Evolutionary conservation across 1,140 invertebrate species (phyloP).

Genomic region (Geopemphigus sp.): DNA sequence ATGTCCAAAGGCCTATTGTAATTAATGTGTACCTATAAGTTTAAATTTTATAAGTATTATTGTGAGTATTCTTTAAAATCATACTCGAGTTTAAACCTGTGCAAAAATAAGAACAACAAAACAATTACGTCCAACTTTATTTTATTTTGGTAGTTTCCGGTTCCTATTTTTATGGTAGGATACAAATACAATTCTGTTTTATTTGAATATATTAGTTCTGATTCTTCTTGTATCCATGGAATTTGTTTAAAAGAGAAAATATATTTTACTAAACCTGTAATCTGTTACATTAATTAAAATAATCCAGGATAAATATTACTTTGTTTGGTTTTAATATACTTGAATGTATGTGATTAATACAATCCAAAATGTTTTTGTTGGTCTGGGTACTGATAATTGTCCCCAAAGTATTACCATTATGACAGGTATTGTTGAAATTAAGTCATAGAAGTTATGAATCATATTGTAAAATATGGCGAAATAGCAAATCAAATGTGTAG

Average conservation of each 20-base stretch:
- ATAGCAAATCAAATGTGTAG: slow-evolving; percentile 30
- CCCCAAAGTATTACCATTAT: slow-evolving; percentile 67
- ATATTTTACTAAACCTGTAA: slow-evolving; percentile 4
- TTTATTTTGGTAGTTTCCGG: neutral
- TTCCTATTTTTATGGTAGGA: neutral
- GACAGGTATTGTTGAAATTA: slow-evolving; percentile 61
- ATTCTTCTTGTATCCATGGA: slow-evolving; percentile 17
- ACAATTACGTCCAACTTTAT: neutral
- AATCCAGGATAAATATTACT: neutral
- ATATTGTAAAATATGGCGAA: neutral
- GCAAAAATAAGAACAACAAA: neutral
- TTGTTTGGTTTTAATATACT: slow-evolving; percentile 53
- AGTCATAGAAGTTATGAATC: neutral
- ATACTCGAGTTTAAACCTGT: neutral
- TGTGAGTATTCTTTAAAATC: neutral
- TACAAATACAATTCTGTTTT: neutral
- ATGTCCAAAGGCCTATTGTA: slow-evolving; percentile 12
- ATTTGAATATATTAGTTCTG: too few relatives aligned
- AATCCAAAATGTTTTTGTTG: slow-evolving; percentile 67
- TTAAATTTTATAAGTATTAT: neutral
- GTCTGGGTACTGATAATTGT: slow-evolving; percentile 64
- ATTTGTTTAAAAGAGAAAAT: slow-evolving; percentile 14
- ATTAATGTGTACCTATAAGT: neutral
- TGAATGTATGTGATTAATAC: slow-evolving; percentile 65
- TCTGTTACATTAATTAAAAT: neutral